Conservation (phyloP, 2,797 vertebrate species). For the Cyprinodon diabolis region DNA sequence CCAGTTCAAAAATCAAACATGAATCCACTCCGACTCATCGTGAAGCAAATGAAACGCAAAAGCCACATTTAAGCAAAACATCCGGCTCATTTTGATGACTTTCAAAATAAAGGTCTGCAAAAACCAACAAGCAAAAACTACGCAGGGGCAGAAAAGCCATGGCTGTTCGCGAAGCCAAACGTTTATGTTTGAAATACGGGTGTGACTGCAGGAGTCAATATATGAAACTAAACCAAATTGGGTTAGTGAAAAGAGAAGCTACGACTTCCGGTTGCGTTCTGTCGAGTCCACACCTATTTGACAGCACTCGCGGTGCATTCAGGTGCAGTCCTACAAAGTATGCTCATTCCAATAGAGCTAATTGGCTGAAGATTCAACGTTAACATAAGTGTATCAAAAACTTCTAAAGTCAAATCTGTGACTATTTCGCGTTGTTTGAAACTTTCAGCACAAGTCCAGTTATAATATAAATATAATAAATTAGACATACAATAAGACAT, state of each 20-base stretch:
- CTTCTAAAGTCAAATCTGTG: background rate
- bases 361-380: background rate
- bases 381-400: background rate
- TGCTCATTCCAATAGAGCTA: background rate
- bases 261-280: slow-evolving; percentile 47
- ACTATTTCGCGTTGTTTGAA: background rate
- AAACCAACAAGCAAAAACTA: accelerated
- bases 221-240: background rate
- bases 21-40: slow-evolving; percentile 59
- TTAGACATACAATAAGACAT: background rate
- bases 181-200: accelerated
- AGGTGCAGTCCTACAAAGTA: background rate
- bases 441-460: background rate
- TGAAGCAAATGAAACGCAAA: slow-evolving; percentile 35
- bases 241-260: background rate
- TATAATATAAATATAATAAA: background rate
- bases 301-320: background rate
- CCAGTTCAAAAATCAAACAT: slow-evolving; percentile 44
- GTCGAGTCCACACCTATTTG: slow-evolving; percentile 60
- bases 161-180: background rate
- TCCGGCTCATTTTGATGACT: slow-evolving; percentile 49
- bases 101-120: slow-evolving; percentile 64
- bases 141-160: background rate
- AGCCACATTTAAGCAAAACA: slow-evolving; percentile 19
- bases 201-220: accelerated